A percentile compares a stretch with the other conserved stretches of the same genome.
Evolutionary conservation across 2,888 invertebrate genomes (phyloP).

Genomic region (Eueremaeus valkanovi): DNA sequence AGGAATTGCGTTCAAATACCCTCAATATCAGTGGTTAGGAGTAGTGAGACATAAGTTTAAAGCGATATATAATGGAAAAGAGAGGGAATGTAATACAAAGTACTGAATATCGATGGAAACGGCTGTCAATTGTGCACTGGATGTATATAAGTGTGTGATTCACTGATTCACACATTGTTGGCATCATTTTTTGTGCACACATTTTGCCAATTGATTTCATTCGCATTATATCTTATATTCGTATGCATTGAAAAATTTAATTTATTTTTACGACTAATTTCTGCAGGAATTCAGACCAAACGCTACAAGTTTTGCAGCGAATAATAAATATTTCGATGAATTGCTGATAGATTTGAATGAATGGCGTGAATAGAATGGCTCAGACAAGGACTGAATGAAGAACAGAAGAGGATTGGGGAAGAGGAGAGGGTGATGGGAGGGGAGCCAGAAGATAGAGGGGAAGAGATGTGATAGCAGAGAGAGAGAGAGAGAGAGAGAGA

Average conservation of each 20-base stretch:
- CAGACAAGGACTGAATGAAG: not conserved
- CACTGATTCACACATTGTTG: conserved; percentile 6
- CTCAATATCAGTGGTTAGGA: conserved; percentile 5
- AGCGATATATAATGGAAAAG: not conserved
- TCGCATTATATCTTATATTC: too few relatives aligned
- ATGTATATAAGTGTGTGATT: not conserved
- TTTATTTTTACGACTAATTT: not conserved
- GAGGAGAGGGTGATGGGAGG: not conserved
- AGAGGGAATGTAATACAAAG: not conserved
- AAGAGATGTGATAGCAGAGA: not conserved
- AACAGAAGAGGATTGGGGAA: conserved; percentile 1
- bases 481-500: conserved; percentile 2
- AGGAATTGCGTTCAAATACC: not conserved
- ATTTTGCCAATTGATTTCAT: not conserved
- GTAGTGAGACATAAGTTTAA: conserved; percentile 8
- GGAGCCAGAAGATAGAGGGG: not conserved
- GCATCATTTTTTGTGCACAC: not conserved
- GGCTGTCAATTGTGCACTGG: conserved; percentile 15
- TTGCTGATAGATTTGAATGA: not conserved
- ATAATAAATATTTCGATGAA: conserved; percentile 7
- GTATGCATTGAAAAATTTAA: not conserved
- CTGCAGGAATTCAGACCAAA: not conserved
- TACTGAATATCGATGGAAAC: not conserved
- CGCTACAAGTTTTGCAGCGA: not conserved
- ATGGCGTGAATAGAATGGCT: not conserved